phyloP scores from a whole-genome alignment of 2,113 vertebrate genomes.

The Talpa occidentalis region DNA sequence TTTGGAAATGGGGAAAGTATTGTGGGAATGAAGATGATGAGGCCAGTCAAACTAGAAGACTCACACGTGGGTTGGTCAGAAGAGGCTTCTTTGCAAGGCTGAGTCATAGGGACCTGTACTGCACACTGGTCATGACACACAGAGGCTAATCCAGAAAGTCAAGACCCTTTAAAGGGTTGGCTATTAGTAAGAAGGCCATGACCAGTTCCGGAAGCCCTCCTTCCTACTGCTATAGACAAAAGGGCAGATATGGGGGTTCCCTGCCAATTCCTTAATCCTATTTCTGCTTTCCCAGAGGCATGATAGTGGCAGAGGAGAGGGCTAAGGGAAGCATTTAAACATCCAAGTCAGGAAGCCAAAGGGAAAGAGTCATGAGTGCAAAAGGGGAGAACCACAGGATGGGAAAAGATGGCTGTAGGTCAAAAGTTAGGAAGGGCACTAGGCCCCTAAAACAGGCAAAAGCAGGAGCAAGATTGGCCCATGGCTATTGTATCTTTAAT shows the following conservation, averaged over 20 bases:
- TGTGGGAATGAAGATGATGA: conserved; percentile 49
- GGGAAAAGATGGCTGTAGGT: not conserved
- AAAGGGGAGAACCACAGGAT: conserved; percentile 32
- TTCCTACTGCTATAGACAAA: conserved; percentile 36
- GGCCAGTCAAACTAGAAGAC: not conserved
- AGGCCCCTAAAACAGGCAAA: conserved; percentile 29
- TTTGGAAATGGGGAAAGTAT: conserved; percentile 49
- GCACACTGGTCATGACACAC: conserved; percentile 55
- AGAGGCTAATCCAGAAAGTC: conserved; percentile 7
- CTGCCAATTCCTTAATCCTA: not conserved
- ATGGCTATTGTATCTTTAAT: not conserved
- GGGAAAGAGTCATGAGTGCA: not conserved
- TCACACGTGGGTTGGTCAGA: not conserved
- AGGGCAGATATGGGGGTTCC: not conserved
- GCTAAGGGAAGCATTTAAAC: conserved; percentile 17
- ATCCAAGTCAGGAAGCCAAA: conserved; percentile 38
- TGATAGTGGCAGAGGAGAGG: conserved; percentile 3
- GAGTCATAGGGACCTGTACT: conserved; percentile 2
- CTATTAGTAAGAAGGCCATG: conserved; percentile 41
- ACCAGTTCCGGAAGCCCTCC: not conserved
- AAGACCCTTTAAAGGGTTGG: conserved; percentile 24
- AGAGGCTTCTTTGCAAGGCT: conserved; percentile 73
- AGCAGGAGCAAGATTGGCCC: not conserved
- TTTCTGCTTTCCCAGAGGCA: conserved; percentile 55
- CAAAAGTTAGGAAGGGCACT: conserved; percentile 28